Evolutionary conservation across 30 jellyfish, hydroid and myxozoan species (phyloP).

Genomic region (Rhopilema esculentum): DNA sequence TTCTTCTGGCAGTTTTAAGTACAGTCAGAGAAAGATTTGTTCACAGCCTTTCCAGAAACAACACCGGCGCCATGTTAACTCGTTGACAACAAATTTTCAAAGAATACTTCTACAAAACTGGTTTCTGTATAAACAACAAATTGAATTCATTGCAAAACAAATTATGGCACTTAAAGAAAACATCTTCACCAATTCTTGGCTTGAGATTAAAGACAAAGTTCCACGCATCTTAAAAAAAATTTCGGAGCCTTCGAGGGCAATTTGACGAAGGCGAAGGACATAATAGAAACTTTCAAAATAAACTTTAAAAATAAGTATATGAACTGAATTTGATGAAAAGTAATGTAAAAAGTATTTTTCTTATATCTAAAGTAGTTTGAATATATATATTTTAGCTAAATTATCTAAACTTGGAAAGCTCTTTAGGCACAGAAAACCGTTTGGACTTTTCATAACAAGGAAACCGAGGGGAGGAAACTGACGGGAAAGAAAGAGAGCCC

Average conservation of each 20-base stretch:
- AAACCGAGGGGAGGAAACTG: neutral
- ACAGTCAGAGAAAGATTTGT: neutral
- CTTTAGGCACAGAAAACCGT: neutral
- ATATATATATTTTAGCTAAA: too few relatives aligned
- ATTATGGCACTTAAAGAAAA: too few relatives aligned
- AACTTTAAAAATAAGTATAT: too few relatives aligned
- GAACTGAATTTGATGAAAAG: too few relatives aligned
- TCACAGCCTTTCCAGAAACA: neutral
- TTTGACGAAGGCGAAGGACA: neutral
- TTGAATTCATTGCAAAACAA: too few relatives aligned
- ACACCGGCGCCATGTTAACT: neutral
- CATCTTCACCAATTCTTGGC: neutral
- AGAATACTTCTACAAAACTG: too few relatives aligned
- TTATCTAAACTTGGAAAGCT: neutral
- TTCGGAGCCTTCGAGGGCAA: neutral
- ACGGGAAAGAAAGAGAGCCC: neutral
- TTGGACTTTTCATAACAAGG: neutral
- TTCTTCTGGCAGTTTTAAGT: neutral
- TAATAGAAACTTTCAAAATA: too few relatives aligned
- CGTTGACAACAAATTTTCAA: neutral
- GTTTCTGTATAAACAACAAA: too few relatives aligned
- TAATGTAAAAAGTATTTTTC: too few relatives aligned
- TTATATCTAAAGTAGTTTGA: too few relatives aligned
- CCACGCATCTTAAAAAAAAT: neutral
- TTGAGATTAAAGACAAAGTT: neutral